Percentiles rank a stretch among this genome's conserved stretches.
phyloP scores from a whole-genome alignment of 2,888 invertebrate species.

The Hydroisotoma schaefferi region DNA sequence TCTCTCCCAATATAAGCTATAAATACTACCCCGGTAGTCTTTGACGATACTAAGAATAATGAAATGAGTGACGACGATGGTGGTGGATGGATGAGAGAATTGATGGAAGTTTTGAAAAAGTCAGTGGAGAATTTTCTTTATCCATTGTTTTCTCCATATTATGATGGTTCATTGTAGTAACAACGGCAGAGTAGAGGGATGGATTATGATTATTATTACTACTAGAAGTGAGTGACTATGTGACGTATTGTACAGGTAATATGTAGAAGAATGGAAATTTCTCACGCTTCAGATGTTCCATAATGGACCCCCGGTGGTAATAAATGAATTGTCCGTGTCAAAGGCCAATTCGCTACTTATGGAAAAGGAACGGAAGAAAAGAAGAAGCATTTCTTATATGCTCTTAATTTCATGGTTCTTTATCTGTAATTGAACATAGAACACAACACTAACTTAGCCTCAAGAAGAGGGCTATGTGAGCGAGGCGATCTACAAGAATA shows the following conservation, averaged over 20 bases:
- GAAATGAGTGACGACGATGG: too few species aligned
- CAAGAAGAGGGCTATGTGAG: too few species aligned
- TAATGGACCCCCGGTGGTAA: conserved; percentile 48
- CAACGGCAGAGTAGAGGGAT: not conserved
- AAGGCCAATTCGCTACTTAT: conserved; percentile 49
- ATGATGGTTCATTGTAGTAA: not conserved
- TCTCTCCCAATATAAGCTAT: too few species aligned
- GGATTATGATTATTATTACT: conserved; percentile 12
- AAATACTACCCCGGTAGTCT: too few species aligned
- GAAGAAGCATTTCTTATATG: conserved; percentile 31
- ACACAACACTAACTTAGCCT: too few species aligned
- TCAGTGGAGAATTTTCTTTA: conserved; percentile 1
- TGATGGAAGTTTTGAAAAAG: too few species aligned
- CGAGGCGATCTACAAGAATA: not conserved
- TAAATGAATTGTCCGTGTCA: conserved; percentile 49
- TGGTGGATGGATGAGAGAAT: too few species aligned
- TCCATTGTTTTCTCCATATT: conserved; percentile 11
- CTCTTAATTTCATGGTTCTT: conserved; percentile 49
- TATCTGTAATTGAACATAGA: conserved; percentile 43
- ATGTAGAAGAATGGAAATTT: conserved; percentile 46
- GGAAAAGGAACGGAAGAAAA: conserved; percentile 24
- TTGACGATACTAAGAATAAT: too few species aligned
- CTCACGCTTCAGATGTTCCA: conserved; percentile 47
- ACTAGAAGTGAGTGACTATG: not conserved
- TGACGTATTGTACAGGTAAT: conserved; percentile 6